Evolutionary conservation across 2,888 invertebrate genomes (phyloP), one percentile per base, ranked within the genome.

Genomic region (Bedellia somnulentella): DNA sequence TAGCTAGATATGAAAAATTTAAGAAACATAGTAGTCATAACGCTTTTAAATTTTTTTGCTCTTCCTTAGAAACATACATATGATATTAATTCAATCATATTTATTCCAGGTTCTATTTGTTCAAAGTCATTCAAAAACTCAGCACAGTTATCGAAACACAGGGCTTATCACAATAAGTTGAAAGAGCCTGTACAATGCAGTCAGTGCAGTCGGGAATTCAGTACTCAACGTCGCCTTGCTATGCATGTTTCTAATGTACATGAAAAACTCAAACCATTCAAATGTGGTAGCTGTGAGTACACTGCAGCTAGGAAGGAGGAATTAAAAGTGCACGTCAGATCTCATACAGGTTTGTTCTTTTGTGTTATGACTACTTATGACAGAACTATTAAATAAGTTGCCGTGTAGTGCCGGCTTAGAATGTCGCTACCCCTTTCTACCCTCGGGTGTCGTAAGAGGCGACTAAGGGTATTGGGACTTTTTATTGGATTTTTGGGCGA

Each of bases 81-180:
- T n/a, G n/a, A n/a, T n/a, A n/a, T n/a, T n/a, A n/a, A n/a, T n/a
- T n/a, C n/a, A n/a, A n/a, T n/a, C n/a, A 16, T 34, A 14, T 15
- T 25, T 15, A 25, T 28, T 36, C 10, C 46, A 73, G 73, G 73
- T 58, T 73, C 81, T 35, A 60, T 79, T 31, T 93, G 93, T 52
- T 80, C 81, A 14, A 89, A 90, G 54, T 78, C 76, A 0, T 93
- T 92, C 57, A 91, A 91, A 56, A 91, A 87, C 44, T 75, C 79
- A 5, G 87, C 86, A 51, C 91, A 92, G 50, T 61, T 91, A 31
- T 79, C 86, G 23, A 90, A 89, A 47, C 93, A 93, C 57, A 82
- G 82, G 35, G 57, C 80, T 5, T 76, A 78, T 13, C 86, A 86
- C 53, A 80, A 80, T 27, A 45, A 49, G 14, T 47, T 44, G 21